A percentile compares a stretch with the other conserved stretches of the same genome.
These are phyloP conservation scores for Dipodomys stephensi DNA, from an alignment of 2,113 vertebrate genomes.

Conservation along the genomic window DNA sequence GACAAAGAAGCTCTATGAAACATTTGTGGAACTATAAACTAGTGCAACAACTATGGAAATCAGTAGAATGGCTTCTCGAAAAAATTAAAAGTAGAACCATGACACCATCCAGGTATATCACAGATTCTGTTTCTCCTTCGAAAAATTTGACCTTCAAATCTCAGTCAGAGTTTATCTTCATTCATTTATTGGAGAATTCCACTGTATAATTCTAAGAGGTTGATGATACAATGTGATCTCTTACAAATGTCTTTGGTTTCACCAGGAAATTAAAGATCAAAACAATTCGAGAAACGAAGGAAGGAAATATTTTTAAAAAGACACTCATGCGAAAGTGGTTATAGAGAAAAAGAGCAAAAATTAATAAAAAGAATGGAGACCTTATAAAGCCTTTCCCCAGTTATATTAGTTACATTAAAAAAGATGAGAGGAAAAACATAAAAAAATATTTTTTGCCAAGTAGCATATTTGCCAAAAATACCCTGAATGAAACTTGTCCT, in stretches of 20 bases:
- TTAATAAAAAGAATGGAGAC: not conserved
- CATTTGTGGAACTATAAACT: too few relatives aligned
- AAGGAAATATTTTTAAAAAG: not conserved
- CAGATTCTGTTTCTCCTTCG: not conserved
- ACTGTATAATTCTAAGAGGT: not conserved
- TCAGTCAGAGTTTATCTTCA: not conserved
- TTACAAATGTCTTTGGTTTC: not conserved
- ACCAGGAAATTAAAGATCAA: conserved; percentile 7
- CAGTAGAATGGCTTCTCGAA: too few relatives aligned
- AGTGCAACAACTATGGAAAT: too few relatives aligned
- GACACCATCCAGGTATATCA: not conserved
- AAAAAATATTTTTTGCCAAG: not conserved
- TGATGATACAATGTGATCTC: not conserved
- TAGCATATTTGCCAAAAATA: not conserved
- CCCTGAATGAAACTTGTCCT: not conserved
- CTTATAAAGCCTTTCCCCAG: not conserved
- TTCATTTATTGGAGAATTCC: not conserved
- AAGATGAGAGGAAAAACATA: not conserved
- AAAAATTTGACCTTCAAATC: not conserved
- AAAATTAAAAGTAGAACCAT: too few relatives aligned
- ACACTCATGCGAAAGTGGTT: not conserved
- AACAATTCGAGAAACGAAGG: not conserved
- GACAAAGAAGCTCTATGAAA: too few relatives aligned
- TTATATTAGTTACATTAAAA: not conserved
- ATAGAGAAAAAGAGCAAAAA: not conserved